Base-by-base conservation (phyloP, 1,140 invertebrate genomes). In the Drosophila virilis region DNA sequence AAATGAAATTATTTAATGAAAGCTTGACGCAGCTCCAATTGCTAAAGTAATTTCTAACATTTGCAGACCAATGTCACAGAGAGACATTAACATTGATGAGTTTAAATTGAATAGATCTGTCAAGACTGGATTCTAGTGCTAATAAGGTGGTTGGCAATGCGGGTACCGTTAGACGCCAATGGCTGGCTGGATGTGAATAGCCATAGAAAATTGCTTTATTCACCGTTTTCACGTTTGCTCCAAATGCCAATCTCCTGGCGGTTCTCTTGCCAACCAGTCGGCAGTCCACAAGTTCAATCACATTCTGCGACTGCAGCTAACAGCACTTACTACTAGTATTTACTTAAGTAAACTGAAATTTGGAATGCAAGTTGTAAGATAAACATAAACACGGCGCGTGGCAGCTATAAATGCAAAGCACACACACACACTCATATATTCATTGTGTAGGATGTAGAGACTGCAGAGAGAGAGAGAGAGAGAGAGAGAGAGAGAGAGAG, bases 181-280 rank as follows among this genome's bases (percentile, higher is more conserved):
- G 13, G 22, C 35, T 71, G 33, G 45, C 43, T 37, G 42, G 48
- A 60, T 67, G 57, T 60, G 76, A 80, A 88, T 77, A 88, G 80
- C 80, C 67, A 80, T 58, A 74, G 83, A 88, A 88, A 89, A 88
- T 88, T 88, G 83, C 73, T 89, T 80, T 83, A 88, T 89, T 80
- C 80, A 80, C 80, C 84, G 80, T 88, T 88, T 64, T 51, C 62
- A 72, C 65, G 64, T 78, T 74, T 88, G 72, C 83, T 83, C 79
- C 73, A 83, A 83, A 88, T 88, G 83, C 66, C 73, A 74, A 73
- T 28, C 22, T 28, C 22, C 5, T 28, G 22, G 37, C 64, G 43
- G 59, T 68, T 72, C 72, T 75, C 22, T 28, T 5, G 52, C 46
- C 55, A 77, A 78, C 66, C 72, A 75, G 66, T 78, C 57, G 48